phyloP scores from a whole-genome alignment of 2,113 vertebrate genomes.

The Zingel zingel region DNA sequence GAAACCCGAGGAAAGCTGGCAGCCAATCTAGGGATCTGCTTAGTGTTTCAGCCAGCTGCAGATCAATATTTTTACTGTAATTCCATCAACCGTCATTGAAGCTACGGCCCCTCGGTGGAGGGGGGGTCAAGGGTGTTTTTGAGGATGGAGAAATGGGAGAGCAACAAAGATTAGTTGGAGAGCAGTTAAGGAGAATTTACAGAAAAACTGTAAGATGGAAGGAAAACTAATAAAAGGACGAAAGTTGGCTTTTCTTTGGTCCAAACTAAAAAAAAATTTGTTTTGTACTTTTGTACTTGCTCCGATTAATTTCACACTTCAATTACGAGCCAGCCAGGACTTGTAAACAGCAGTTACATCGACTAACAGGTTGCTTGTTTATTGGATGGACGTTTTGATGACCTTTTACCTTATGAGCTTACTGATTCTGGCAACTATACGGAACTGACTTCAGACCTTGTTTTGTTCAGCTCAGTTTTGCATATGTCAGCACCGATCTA shows the following conservation, averaged over 20 bases:
- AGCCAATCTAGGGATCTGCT: conserved; percentile 42
- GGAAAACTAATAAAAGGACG: conserved; percentile 10
- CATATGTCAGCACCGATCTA: neutral
- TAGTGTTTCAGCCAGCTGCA: conserved; percentile 43
- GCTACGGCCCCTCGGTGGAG: conserved; percentile 13
- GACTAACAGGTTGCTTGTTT: conserved; percentile 23
- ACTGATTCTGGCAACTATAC: conserved; percentile 4
- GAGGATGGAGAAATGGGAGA: conserved; percentile 1
- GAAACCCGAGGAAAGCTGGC: conserved; percentile 51
- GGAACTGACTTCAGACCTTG: neutral
- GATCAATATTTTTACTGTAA: conserved; percentile 76
- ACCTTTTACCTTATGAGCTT: conserved; percentile 10
- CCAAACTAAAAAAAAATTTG: conserved; percentile 29
- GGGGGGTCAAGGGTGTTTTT: conserved; percentile 17
- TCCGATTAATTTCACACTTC: conserved; percentile 29
- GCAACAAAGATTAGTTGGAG: conserved; percentile 34
- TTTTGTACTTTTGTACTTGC: conserved; percentile 15
- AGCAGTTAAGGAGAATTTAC: conserved; percentile 27
- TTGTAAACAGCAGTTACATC: conserved; percentile 34
- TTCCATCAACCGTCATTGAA: conserved; percentile 65
- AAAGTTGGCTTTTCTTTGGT: conserved; percentile 17
- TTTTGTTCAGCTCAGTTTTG: neutral
- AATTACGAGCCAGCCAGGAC: conserved; percentile 15
- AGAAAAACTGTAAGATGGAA: neutral
- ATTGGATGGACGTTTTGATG: conserved; percentile 34